These are phyloP conservation scores for Tachycineta bicolor DNA, from an alignment of 2,113 vertebrate species.

Conservation along the genomic window DNA sequence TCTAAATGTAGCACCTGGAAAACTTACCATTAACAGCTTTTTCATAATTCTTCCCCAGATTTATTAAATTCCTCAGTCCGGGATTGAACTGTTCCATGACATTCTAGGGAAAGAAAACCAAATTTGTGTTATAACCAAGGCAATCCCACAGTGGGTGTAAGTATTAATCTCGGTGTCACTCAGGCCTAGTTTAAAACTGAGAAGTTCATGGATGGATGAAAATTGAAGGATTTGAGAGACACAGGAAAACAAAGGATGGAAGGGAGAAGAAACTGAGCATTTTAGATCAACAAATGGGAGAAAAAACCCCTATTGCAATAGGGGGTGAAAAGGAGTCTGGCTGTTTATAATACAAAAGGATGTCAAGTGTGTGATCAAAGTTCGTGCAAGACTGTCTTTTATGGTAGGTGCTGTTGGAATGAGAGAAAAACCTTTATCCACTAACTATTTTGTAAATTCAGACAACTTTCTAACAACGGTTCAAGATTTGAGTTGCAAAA, in stretches of 20 bases:
- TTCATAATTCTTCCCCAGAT: conserved; percentile 95
- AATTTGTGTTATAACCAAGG: neutral
- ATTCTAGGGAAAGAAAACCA: conserved; percentile 80
- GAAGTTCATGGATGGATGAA: neutral
- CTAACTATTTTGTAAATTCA: neutral
- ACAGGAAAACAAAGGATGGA: neutral
- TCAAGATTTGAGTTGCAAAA: neutral
- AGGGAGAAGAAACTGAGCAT: neutral
- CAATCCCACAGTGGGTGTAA: neutral
- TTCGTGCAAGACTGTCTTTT: neutral
- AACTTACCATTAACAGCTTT: conserved; percentile 93
- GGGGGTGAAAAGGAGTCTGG: neutral
- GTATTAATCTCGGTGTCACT: neutral
- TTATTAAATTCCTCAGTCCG: conserved; percentile 92
- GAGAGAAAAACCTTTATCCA: neutral
- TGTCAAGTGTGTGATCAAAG: neutral
- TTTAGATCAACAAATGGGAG: neutral
- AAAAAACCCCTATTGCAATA: neutral
- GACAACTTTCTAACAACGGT: neutral
- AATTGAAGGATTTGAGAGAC: neutral
- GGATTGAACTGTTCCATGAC: conserved; percentile 99
- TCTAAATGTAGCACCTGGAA: neutral
- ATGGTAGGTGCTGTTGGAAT: neutral
- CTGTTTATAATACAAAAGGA: neutral
- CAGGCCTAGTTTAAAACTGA: neutral